Percentiles rank a stretch among this genome's conserved stretches.
phyloP scores from a whole-genome alignment of 2,113 vertebrate genomes.

The Smithornis capensis region DNA sequence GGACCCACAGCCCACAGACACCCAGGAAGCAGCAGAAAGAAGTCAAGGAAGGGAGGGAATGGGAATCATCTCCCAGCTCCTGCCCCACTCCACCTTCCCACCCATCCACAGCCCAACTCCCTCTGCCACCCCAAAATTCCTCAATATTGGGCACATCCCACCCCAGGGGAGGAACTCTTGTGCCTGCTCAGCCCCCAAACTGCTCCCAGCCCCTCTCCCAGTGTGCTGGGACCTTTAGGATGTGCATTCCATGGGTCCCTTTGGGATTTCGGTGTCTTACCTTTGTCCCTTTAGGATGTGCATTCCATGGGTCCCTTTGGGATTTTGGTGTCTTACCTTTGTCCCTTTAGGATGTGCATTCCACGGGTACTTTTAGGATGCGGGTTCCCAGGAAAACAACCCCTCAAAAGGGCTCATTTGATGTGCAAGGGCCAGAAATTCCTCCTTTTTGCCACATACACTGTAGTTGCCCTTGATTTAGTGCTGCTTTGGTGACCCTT shows the following conservation, averaged over 20 bases:
- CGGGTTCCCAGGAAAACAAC: neutral
- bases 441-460: neutral
- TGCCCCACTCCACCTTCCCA: neutral
- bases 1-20: neutral
- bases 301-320: too few relatives aligned
- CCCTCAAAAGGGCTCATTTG: neutral
- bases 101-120: neutral
- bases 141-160: neutral
- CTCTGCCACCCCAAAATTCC: accelerated
- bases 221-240: neutral
- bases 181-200: neutral
- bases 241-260: accelerated
- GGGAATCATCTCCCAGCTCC: neutral
- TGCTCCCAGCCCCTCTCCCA: neutral
- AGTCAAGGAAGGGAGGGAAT: neutral
- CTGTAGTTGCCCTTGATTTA: neutral
- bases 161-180: accelerated
- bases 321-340: neutral
- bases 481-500: neutral
- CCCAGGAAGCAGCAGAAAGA: neutral
- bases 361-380: accelerated
- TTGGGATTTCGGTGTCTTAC: neutral
- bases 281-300: neutral
- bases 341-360: neutral
- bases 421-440: neutral